phyloP scores from a whole-genome alignment of 2,113 vertebrate species.

The Litocranius walleri region DNA sequence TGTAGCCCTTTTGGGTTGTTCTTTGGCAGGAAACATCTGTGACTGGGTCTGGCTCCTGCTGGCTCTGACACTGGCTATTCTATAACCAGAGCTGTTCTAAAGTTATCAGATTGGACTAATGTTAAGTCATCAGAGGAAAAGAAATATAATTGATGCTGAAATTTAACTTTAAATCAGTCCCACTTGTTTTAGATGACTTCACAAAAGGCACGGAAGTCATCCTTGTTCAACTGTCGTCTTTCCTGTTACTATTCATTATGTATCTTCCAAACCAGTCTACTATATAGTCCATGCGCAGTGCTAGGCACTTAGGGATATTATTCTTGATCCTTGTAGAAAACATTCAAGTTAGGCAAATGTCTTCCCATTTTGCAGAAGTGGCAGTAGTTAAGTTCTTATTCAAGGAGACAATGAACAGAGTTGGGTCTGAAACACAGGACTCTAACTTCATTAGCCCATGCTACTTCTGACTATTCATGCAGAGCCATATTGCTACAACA shows the following conservation, averaged over 20 bases:
- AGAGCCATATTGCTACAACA: neutral
- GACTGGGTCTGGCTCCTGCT: neutral
- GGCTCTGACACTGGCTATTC: neutral
- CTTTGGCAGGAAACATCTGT: slow-evolving; percentile 51
- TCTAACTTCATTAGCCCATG: neutral
- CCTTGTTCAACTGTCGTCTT: neutral
- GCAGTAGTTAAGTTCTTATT: neutral
- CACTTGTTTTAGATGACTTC: neutral
- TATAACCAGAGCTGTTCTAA: neutral
- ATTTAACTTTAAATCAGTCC: neutral
- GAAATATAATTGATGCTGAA: neutral
- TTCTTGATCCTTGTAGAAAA: neutral
- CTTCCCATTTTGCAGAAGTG: neutral
- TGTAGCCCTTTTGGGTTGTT: neutral
- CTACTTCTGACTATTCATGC: neutral
- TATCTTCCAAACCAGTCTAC: neutral
- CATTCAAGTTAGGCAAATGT: neutral
- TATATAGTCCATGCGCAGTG: neutral
- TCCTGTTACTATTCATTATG: neutral
- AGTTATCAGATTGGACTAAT: neutral
- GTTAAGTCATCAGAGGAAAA: neutral
- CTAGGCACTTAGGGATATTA: neutral
- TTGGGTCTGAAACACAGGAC: neutral
- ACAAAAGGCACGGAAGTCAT: neutral
- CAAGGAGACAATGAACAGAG: neutral